phyloP scores from a whole-genome alignment of 1,140 invertebrate species.

The Heliconius melpomene region DNA sequence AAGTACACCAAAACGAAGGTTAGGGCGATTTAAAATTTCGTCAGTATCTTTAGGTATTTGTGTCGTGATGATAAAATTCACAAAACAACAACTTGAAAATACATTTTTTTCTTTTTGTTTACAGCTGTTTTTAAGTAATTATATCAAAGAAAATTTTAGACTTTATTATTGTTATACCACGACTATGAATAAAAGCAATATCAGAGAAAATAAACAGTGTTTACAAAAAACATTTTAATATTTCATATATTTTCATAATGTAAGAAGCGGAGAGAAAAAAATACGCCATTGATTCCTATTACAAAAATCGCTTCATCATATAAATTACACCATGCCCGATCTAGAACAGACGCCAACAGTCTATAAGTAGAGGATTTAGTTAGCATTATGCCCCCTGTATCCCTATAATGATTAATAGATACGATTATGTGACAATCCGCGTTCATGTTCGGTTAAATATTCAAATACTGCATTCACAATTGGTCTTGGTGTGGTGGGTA shows the following conservation, averaged over 20 bases:
- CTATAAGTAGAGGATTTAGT: slow-evolving; percentile 70
- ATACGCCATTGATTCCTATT: too few relatives aligned
- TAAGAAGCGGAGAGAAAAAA: too few relatives aligned
- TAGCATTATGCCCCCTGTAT: slow-evolving; percentile 58
- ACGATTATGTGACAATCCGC: slow-evolving; percentile 26
- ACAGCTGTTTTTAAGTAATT: too few relatives aligned
- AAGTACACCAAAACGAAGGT: slow-evolving; percentile 28
- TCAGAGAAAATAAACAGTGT: too few relatives aligned
- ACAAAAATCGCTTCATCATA: neutral
- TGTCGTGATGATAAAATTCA: too few relatives aligned
- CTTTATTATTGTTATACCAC: too few relatives aligned
- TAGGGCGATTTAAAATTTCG: slow-evolving; percentile 18
- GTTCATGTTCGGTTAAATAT: slow-evolving; percentile 24
- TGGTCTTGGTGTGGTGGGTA: neutral
- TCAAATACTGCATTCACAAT: slow-evolving; percentile 16
- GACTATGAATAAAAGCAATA: too few relatives aligned
- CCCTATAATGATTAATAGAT: slow-evolving; percentile 61
- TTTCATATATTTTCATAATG: too few relatives aligned
- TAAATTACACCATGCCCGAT: slow-evolving; percentile 41
- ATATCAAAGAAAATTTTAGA: too few relatives aligned
- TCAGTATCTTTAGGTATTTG: neutral
- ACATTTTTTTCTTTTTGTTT: too few relatives aligned
- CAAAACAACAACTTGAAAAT: too few relatives aligned
- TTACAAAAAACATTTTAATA: too few relatives aligned
- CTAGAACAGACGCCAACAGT: slow-evolving; percentile 45